Conservation (phyloP, 2,888 invertebrate species). For the Papilio gigon region DNA sequence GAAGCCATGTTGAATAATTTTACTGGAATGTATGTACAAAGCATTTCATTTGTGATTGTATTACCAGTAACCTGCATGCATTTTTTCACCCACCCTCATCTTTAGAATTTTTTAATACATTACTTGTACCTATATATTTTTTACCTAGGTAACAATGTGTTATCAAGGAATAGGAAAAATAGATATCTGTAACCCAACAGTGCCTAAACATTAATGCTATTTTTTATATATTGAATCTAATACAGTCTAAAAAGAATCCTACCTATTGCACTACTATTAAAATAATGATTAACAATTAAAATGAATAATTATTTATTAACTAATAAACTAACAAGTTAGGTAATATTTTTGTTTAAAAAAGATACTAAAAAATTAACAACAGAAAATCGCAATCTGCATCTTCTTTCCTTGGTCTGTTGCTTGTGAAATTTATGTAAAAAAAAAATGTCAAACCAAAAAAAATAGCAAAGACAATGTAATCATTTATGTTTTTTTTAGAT, state of each 20-base stretch:
- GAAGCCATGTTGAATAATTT: conserved; percentile 7
- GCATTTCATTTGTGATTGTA: conserved; percentile 38
- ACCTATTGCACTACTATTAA: not conserved
- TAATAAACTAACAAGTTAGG: not conserved
- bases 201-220: not conserved
- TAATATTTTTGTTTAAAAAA: not conserved
- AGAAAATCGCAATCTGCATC: conserved; percentile 75
- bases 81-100: conserved; percentile 37
- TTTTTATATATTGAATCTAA: not conserved
- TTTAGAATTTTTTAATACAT: not conserved
- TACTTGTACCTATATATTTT: not conserved
- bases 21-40: conserved; percentile 15
- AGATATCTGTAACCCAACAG: not conserved
- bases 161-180: not conserved
- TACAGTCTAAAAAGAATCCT: not conserved
- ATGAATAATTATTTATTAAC: not conserved
- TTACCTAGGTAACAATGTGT: not conserved
- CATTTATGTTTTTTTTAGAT: too few relatives aligned
- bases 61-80: conserved; percentile 39
- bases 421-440: conserved; percentile 51
- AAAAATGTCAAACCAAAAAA: too few relatives aligned
- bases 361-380: conserved; percentile 38
- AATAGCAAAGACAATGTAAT: too few relatives aligned
- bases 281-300: not conserved
- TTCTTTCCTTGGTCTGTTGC: conserved; percentile 76